A percentile compares a stretch with the other conserved stretches of the same genome.
These are phyloP conservation scores for Pteromalus puparum DNA, from an alignment of 1,140 invertebrate genomes.

Conservation along the genomic window DNA sequence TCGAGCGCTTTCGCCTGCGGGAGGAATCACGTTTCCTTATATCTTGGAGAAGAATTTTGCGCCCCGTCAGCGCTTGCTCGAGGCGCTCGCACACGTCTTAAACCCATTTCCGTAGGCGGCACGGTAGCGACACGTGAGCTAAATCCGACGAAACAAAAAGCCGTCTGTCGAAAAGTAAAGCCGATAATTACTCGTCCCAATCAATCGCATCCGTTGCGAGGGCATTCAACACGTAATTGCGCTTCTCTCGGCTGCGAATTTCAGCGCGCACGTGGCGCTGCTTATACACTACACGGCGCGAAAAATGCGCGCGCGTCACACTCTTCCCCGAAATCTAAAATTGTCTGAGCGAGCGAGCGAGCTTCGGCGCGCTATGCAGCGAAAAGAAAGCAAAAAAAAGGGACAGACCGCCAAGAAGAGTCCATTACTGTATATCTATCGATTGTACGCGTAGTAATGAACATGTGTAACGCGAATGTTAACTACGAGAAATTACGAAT, in stretches of 20 bases:
- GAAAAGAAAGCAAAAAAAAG: conserved; percentile 14
- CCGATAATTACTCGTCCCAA: conserved; percentile 8
- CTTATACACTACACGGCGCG: not conserved
- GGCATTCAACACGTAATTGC: not conserved
- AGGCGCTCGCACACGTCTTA: not conserved
- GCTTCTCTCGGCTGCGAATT: not conserved
- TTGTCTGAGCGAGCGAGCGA: not conserved
- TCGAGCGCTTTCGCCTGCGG: not conserved
- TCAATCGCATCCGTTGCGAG: not conserved
- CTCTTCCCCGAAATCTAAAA: conserved; percentile 49
- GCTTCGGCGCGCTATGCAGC: conserved; percentile 16
- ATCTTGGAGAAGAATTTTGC: conserved; percentile 1
- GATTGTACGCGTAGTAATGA: no score
- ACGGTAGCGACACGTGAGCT: not conserved
- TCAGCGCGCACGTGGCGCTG: not conserved
- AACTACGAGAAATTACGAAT: not conserved
- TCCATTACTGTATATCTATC: not conserved
- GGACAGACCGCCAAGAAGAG: not conserved
- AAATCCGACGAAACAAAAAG: no score
- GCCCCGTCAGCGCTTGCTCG: not conserved
- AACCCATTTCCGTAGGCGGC: conserved; percentile 5
- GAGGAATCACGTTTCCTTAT: conserved; percentile 15
- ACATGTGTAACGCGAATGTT: not conserved
- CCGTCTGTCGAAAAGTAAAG: not conserved
- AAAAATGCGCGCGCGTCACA: conserved; percentile 1